A percentile compares a stretch with the other conserved stretches of the same genome.
These are phyloP conservation scores for Beaufortia kweichowensis DNA, from an alignment of 2,113 vertebrate genomes.

Conservation along the genomic window DNA sequence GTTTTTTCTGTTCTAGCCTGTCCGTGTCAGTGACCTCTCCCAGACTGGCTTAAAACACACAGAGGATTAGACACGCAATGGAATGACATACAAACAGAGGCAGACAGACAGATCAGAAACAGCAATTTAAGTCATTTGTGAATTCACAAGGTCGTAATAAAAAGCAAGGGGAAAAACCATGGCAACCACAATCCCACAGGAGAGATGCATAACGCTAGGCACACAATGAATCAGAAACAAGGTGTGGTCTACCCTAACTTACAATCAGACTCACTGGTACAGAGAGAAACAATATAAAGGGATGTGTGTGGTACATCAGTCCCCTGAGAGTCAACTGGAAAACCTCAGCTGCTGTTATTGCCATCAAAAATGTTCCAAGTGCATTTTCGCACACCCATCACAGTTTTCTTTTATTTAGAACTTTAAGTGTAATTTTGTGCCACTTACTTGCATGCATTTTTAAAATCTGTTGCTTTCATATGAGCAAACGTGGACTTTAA, in stretches of 20 bases:
- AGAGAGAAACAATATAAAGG: not conserved
- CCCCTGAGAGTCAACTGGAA: constrained; percentile 9
- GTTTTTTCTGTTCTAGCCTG: not conserved
- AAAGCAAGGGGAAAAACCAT: too few species aligned
- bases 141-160: too few species aligned
- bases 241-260: constrained; percentile 44
- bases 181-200: constrained; percentile 37
- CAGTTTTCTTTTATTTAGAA: not conserved
- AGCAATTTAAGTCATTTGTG: too few species aligned
- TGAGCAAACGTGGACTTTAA: too few species aligned
- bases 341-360: constrained; percentile 17
- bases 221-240: constrained; percentile 46
- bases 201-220: constrained; percentile 7
- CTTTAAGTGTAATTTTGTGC: not conserved
- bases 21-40: constrained; percentile 4
- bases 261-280: constrained; percentile 23
- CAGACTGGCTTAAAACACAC: constrained; percentile 1
- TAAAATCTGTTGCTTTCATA: too few species aligned
- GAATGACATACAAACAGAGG: not conserved
- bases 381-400: not conserved
- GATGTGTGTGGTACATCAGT: constrained; percentile 29
- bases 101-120: too few species aligned
- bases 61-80: not conserved
- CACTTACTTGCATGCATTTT: not conserved
- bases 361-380: constrained; percentile 18